Conservation (phyloP, 2,888 invertebrate genomes). For the Drosophila gaucha region DNA sequence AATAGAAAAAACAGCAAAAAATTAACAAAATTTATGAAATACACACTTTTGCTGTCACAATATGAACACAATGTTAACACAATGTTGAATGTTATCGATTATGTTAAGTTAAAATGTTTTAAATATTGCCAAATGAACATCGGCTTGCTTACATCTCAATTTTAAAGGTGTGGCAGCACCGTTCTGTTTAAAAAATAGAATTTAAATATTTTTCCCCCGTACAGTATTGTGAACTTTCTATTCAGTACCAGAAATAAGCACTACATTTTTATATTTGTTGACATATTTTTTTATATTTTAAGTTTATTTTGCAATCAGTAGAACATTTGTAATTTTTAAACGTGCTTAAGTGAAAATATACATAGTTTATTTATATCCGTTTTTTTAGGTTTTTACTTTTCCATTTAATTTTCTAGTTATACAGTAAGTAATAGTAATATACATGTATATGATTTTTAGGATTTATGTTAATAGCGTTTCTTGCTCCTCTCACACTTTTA, state of each 20-base stretch:
- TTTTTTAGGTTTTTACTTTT: conserved; percentile 36
- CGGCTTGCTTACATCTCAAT: conserved; percentile 3
- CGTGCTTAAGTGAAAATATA: conserved; percentile 81
- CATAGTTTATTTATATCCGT: conserved; percentile 49
- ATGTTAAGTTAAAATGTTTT: neutral
- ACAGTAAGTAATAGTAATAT: conserved; percentile 77
- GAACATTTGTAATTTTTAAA: conserved; percentile 78
- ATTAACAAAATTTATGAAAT: conserved; percentile 24
- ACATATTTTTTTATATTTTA: conserved; percentile 70
- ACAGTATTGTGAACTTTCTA: too few relatives aligned
- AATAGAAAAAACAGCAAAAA: neutral
- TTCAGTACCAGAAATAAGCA: neutral
- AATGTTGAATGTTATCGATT: conserved; percentile 24
- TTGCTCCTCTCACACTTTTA: conserved; percentile 23
- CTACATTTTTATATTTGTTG: conserved; percentile 7
- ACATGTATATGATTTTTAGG: conserved; percentile 54
- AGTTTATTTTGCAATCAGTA: conserved; percentile 69
- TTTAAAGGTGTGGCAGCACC: neutral
- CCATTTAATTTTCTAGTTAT: conserved; percentile 73
- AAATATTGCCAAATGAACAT: conserved; percentile 13
- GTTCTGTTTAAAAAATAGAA: neutral
- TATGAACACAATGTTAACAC: conserved; percentile 11
- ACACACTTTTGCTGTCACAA: conserved; percentile 34
- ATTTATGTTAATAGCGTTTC: conserved; percentile 74
- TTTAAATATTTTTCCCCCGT: neutral